Evolutionary conservation across 1,140 invertebrate species (phyloP).

Genomic region (Cepaea nemoralis): DNA sequence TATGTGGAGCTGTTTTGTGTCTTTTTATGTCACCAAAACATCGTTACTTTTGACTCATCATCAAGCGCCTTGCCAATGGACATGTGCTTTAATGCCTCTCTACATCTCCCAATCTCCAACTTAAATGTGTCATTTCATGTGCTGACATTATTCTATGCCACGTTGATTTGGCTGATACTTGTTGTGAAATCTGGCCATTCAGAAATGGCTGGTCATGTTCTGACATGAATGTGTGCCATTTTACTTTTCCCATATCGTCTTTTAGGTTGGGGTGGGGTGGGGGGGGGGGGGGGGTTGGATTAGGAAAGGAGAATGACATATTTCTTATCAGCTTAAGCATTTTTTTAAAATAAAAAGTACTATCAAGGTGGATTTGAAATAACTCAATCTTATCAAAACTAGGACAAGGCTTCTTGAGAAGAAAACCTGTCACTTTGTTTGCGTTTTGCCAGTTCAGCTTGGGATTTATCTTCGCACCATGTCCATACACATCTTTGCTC

Average conservation of each 20-base stretch:
- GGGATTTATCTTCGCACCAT: not conserved
- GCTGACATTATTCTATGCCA: no score
- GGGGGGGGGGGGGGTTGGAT: not conserved
- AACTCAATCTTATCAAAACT: not conserved
- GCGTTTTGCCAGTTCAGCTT: not conserved
- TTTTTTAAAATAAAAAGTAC: not conserved
- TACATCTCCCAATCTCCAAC: no score
- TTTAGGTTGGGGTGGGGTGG: no score
- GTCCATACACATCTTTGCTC: not conserved
- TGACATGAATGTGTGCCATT: not conserved
- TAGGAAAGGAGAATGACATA: not conserved
- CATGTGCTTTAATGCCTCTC: no score
- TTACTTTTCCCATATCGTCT: not conserved
- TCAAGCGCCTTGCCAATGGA: no score
- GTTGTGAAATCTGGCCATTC: not conserved
- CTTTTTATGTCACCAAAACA: no score
- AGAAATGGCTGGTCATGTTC: not conserved
- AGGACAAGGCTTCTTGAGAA: not conserved
- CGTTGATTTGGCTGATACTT: no score
- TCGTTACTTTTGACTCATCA: no score
- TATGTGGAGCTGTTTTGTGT: no score
- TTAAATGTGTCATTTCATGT: no score
- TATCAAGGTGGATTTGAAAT: not conserved
- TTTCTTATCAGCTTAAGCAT: not conserved
- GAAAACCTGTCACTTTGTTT: not conserved